Base-by-base conservation (phyloP, 2,888 invertebrate genomes). In the Andricus quercusramuli region DNA sequence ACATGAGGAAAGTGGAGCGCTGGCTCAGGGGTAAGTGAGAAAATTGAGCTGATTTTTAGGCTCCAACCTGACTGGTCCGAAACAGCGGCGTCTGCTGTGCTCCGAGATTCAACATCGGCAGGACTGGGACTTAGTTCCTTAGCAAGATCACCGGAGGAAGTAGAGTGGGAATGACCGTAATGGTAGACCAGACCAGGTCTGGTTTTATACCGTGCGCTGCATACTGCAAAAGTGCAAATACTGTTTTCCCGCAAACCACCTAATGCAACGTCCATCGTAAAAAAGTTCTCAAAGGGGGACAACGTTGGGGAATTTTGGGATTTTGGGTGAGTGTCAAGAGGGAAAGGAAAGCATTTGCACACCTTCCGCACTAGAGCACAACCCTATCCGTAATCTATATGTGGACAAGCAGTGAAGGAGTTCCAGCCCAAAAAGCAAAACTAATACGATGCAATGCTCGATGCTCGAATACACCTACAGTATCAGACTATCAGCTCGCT, bases 201-300 rank as follows among this genome's bases (percentile, higher is more conserved):
- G 86, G 98, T 98, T 95, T 99, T 98, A 96, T 99, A 98, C 92
- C 98, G 96, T 91, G 98, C 98, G 93, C 97, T 97, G 95, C 98
- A 99, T 93, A 97, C 97, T 97, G 96, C 93, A 95, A 94, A 92
- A 93, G 91, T 92, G 92, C 92, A 92, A 92, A 92, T 91, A 92
- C 90, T 92, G 90, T 92, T 92, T 91, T 90, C 92, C 91, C 92
- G 90, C 90, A 92, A 91, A 91, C 89, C 90, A 91, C 90, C 90
- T 89, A 91, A 90, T 90, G 89, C 90, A 92, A 90, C 88, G 89
- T 88, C 87, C 87, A 90, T 88, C 86, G 88, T 88, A 90, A 88
- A 83, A 88, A 87, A 66, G 56, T 66, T 66, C 37, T 78, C 70
- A 77, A 80, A 56, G 37, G 37, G 37, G 56, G 68, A 41, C 20